Evolutionary conservation across 2,113 vertebrate genomes (phyloP).

Genomic region (Cyprinodon brontotheroides): DNA sequence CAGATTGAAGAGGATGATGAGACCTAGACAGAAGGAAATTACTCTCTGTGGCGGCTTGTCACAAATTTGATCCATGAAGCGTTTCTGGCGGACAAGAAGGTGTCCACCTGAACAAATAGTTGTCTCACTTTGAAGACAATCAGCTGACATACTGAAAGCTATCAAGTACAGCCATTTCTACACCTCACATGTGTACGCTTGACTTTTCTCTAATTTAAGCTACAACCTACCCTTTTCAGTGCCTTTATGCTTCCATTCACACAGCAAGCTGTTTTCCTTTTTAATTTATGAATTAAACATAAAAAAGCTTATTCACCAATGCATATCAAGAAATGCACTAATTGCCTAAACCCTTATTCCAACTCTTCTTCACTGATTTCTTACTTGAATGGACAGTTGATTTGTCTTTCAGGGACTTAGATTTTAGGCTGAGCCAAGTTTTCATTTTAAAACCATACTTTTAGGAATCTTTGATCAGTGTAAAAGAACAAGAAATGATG

Average conservation of each 20-base stretch:
- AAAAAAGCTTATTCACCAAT: too few relatives aligned
- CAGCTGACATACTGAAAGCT: not conserved
- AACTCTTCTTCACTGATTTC: too few relatives aligned
- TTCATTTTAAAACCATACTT: too few relatives aligned
- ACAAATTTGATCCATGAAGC: not conserved
- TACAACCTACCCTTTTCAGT: not conserved
- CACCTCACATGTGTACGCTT: not conserved
- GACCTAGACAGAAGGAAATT: not conserved
- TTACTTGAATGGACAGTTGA: too few relatives aligned
- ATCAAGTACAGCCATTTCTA: not conserved
- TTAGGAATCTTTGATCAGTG: too few relatives aligned
- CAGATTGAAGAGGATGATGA: constrained; percentile 1
- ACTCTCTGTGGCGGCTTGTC: not conserved
- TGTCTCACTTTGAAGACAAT: not conserved
- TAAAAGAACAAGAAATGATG: too few relatives aligned
- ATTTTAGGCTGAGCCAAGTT: too few relatives aligned
- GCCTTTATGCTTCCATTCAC: not conserved
- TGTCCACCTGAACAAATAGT: not conserved
- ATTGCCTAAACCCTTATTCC: too few relatives aligned
- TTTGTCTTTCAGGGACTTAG: too few relatives aligned
- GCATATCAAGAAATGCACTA: too few relatives aligned
- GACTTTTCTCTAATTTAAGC: not conserved
- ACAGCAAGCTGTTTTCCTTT: not conserved
- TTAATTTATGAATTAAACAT: too few relatives aligned
- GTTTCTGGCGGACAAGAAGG: not conserved